These are phyloP conservation scores for Ceyx cyanopectus DNA, from an alignment of 2,113 vertebrate species.

Conservation along the genomic window DNA sequence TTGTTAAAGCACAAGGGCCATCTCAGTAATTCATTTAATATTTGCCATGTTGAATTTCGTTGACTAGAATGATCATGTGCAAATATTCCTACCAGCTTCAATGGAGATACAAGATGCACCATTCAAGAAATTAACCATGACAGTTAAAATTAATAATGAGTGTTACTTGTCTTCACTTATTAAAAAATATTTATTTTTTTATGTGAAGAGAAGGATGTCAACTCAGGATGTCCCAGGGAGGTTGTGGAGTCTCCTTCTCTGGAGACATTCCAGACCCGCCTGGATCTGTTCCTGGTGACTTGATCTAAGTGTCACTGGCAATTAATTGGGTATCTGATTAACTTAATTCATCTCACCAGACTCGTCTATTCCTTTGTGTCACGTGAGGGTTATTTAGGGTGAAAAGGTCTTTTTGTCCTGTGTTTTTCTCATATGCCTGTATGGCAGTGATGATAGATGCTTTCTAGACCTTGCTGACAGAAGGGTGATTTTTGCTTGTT, in stretches of 20 bases:
- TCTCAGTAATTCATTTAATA: not conserved
- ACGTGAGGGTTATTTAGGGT: not conserved
- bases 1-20: not conserved
- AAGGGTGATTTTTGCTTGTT: not conserved
- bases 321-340: not conserved
- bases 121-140: not conserved
- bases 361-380: not conserved
- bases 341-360: not conserved
- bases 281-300: too few relatives aligned
- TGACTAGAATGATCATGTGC: not conserved
- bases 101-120: not conserved
- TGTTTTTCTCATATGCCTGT: not conserved
- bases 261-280: too few relatives aligned
- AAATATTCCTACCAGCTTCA: not conserved
- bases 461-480: not conserved
- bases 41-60: not conserved
- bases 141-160: not conserved
- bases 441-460: not conserved
- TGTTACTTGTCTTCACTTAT: not conserved
- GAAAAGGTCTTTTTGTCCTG: not conserved
- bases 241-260: too few relatives aligned
- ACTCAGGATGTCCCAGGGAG: too few relatives aligned
- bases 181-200: not conserved
- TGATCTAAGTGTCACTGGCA: not conserved
- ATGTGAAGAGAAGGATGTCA: not conserved